Evolutionary conservation across 2,113 vertebrate species (phyloP).

Genomic region (Rhizomys pruinosus): DNA sequence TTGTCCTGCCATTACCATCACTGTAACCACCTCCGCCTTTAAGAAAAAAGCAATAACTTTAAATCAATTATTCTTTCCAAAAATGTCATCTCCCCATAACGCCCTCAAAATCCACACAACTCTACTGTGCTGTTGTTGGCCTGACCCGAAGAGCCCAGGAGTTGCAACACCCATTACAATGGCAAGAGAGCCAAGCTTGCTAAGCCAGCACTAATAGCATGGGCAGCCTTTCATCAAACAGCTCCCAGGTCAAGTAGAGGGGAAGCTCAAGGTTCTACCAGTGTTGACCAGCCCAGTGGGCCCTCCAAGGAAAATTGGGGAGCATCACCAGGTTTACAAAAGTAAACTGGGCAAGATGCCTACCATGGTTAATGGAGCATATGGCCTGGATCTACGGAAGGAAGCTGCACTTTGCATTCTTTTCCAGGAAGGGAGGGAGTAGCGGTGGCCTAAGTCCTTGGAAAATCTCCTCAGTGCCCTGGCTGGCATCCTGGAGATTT

Average conservation of each 20-base stretch:
- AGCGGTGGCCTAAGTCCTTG: constrained; percentile 66
- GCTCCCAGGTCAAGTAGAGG: constrained; percentile 64
- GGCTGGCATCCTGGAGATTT: constrained; percentile 73
- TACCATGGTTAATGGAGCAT: constrained; percentile 70
- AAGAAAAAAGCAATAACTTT: constrained; percentile 62
- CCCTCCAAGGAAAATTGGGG: constrained; percentile 47
- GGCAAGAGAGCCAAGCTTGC: constrained; percentile 62
- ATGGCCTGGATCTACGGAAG: constrained; percentile 62
- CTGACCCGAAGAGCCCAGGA: constrained; percentile 46
- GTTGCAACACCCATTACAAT: constrained; percentile 60
- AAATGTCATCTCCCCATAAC: constrained; percentile 65
- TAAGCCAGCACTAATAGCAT: constrained; percentile 66
- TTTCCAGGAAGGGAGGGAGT: constrained; percentile 70
- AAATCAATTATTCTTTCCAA: constrained; percentile 63
- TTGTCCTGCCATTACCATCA: constrained; percentile 27
- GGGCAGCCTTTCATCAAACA: constrained; percentile 54
- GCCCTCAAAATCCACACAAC: constrained; percentile 68
- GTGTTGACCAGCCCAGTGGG: constrained; percentile 22
- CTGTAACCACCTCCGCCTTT: not conserved
- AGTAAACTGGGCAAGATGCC: constrained; percentile 62
- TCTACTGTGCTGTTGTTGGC: constrained; percentile 69
- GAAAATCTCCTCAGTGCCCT: constrained; percentile 71
- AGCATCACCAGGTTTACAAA: constrained; percentile 68
- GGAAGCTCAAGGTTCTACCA: constrained; percentile 51
- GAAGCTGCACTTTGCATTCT: constrained; percentile 69